These are phyloP conservation scores for Dexiosoma caninum DNA, from an alignment of 2,888 invertebrate genomes.

Conservation along the genomic window DNA sequence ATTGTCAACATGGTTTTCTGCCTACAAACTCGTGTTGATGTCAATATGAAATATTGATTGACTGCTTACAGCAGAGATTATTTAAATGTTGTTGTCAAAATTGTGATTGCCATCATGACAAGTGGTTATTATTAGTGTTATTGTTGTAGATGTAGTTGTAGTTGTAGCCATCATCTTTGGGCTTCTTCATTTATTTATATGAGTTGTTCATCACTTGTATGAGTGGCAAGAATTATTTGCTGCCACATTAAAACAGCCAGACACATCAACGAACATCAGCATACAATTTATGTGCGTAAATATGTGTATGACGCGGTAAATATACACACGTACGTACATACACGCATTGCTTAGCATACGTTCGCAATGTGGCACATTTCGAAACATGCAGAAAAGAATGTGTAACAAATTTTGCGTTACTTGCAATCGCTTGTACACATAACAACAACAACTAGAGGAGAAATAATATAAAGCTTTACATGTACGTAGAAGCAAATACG, in stretches of 20 bases:
- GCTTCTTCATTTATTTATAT: conserved; percentile 44
- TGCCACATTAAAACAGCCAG: conserved; percentile 41
- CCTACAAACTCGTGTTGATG: conserved; percentile 5
- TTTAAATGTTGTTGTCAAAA: conserved; percentile 46
- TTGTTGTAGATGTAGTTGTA: not conserved
- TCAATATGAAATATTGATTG: conserved; percentile 47
- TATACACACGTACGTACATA: not conserved
- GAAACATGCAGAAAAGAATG: not conserved
- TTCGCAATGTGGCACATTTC: conserved; percentile 33
- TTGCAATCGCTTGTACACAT: conserved; percentile 12
- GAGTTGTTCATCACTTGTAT: conserved; percentile 58
- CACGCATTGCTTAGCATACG: not conserved
- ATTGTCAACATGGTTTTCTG: conserved; percentile 15
- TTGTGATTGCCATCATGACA: not conserved
- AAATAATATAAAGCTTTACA: conserved; percentile 43
- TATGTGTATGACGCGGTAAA: not conserved
- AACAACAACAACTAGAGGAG: conserved; percentile 24
- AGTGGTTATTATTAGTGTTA: not conserved
- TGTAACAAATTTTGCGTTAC: conserved; percentile 47
- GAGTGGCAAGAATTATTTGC: conserved; percentile 58
- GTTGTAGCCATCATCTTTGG: conserved; percentile 21
- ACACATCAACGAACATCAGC: conserved; percentile 36
- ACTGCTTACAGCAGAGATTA: conserved; percentile 50
- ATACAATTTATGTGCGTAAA: not conserved
- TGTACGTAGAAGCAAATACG: not conserved